phyloP scores from a whole-genome alignment of 2,797 vertebrate species.

The Pagetopsis macropterus region DNA sequence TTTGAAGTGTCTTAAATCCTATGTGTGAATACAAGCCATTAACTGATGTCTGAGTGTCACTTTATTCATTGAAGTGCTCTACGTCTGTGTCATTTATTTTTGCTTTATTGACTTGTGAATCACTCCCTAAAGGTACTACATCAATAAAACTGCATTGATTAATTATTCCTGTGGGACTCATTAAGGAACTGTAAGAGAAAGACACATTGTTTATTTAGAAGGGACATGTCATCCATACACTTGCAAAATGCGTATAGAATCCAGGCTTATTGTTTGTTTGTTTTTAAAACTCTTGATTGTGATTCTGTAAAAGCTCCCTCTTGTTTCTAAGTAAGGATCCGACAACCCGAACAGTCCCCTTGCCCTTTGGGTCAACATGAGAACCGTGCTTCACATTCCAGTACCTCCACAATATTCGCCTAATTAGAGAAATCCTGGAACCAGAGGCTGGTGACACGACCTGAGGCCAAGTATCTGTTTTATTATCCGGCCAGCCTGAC shows the following conservation, averaged over 20 bases:
- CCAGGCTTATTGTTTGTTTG: neutral
- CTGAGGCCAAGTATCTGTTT: conserved; percentile 28
- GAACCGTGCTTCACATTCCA: conserved; percentile 53
- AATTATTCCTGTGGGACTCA: neutral
- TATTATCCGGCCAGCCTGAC: conserved; percentile 31
- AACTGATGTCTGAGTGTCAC: conserved; percentile 20
- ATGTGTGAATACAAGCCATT: conserved; percentile 12
- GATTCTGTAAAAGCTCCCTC: neutral
- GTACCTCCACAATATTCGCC: conserved; percentile 52
- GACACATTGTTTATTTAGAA: conserved; percentile 1
- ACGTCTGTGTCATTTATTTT: conserved; percentile 41
- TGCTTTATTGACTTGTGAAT: conserved; percentile 26
- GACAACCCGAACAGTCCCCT: conserved; percentile 9
- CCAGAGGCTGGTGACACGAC: conserved; percentile 45
- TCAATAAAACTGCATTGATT: conserved; percentile 25
- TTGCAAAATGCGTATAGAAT: neutral
- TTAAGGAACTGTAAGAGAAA: conserved; percentile 1
- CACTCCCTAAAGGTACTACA: neutral
- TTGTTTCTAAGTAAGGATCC: conserved; percentile 12
- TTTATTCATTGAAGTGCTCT: conserved; percentile 35
- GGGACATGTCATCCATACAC: neutral
- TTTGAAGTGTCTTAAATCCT: conserved; percentile 21
- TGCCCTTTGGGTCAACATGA: conserved; percentile 39
- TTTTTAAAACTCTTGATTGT: neutral
- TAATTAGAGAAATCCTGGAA: conserved; percentile 62